Base-by-base conservation (phyloP, 2,888 invertebrate genomes). In the Orthonychiurus folsomi region DNA sequence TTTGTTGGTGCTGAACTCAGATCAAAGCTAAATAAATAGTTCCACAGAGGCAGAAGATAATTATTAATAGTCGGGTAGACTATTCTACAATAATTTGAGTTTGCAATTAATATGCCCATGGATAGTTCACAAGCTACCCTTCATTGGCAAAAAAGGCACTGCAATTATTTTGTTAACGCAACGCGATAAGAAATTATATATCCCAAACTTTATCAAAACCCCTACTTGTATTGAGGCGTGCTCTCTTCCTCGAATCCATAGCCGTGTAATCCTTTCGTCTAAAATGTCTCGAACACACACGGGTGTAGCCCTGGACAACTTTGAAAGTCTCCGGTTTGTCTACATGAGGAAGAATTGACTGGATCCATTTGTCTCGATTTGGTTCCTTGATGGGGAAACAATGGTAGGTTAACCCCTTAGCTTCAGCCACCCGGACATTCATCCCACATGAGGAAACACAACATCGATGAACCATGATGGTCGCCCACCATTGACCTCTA, bases 371-470 rank as follows among this genome's bases (percentile, higher is more conserved):
- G 55, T 71, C 71, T 23, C 70, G 60, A 50, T 69, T 56, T 3
- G 67, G 66, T 61, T 73, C 70, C 26, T 71, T 73, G 9, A 60
- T 63, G 9, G 72, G 72, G 59, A 73, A 73, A 18, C 65, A 62
- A 50, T 73, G 72, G 59, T 73, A 73, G 9, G 71, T 70, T 21
- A 73, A 59, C 3, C 72, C 72, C 56, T 70, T 70, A n/a, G 72
- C 70, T 28, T 70, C 72, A 25, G 66, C 62, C 5, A 71, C 71
- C 21, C 72, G 60, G 20, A 70, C 69, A 58, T 68, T 73, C 71
- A 73, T 73, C 55, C 71, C 69, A 60, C 72, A 73, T 23, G 71
- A 71, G 27, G 72, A 67, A 21, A 73, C 66, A 53, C 72, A 73
- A 58, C 72, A 73, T 3, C 70, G 63, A 50, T 73, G 71, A 50